Evolutionary conservation across 2,797 vertebrate species (phyloP), one percentile per base, ranked within the genome.

Genomic region (Microcaecilia unicolor): DNA sequence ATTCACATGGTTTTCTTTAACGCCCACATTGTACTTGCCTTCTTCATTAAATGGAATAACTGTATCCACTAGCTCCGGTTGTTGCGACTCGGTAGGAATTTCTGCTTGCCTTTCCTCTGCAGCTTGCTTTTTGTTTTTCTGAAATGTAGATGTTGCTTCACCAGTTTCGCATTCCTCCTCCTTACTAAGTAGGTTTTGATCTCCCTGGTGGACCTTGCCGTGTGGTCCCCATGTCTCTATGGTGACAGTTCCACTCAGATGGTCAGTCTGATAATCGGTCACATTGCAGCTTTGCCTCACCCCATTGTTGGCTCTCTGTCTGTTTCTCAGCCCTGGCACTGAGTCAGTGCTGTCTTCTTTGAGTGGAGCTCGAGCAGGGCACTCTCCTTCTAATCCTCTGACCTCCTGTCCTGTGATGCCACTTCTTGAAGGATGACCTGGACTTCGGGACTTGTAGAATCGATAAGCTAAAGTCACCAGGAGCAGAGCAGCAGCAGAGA

Each of bases 401-500:
- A 18, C 19, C 0, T 40, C 8, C 0, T 3, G 15, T 4, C 8
- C 14, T 0, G 10, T 3, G 13, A 2, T 12, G 13, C 25, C 15
- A 1, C 12, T 31, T 17, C 19, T 5, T 1, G 12, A 27, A 0
- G n/a, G 27, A 6, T n/a, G 1, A 19, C 31, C 3, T 2, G 29
- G 25, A 0, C 55, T 64, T 28, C 90, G 85, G 21, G 80, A 81
- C 61, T 56, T 89, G 44, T 88, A 93, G 32, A 89, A 89, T 44
- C 70, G 70, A 69, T 86, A 91, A 0, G 78, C 88, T 61, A 76
- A 74, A 0, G 89, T 80, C 23, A 90, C 64, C 20, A 96, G 65
- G 27, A 99, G 64, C 50, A 92, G 76, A 0, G 70, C 74, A 2
- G 78, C 72, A 1, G 85, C 80, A 0, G 93, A 91, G 34, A 95